Base-by-base conservation (phyloP, 2,888 invertebrate species). In the Orchesella flavescens region DNA sequence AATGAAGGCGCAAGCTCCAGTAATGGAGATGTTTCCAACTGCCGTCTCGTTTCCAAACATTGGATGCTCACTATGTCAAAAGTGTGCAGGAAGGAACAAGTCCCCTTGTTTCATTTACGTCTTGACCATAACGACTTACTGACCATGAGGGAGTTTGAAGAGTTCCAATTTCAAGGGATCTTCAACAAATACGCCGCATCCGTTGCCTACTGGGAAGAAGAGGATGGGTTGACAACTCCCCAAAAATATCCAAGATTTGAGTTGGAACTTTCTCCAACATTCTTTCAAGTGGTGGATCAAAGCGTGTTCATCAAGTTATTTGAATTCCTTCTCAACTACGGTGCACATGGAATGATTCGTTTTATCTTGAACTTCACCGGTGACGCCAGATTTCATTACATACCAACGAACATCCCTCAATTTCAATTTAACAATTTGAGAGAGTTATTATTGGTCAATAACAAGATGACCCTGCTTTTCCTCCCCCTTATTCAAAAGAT, bases 281-380 rank as follows among this genome's bases (percentile, higher is more conserved):
- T 76, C 19, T 76, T 76, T 24, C 9, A 17, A 17, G 49, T 76
- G 0, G 76, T 66, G 1, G 55, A 76, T 43, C 34, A 21, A 0
- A 10, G 24, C 13, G 76, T 66, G 0, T 76, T 66, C 21, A 12
- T 34, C 0, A 19, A 13, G 0, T 13, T 76, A 0, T 76, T 66
- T 21, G 17, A 34, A 0, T 76, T 76, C 21, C 55, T 76, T 10
- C 1, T n/a, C 15, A 19, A 66, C 17, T 55, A 55, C 19, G 76
- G 19, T 15, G 17, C 76, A 2, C n/a, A 53, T 2, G 49, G 55
- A 10, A 76, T 76, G 66, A 55, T 21, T 1, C 19, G 13, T 1
- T 76, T 76, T 21, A 76, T 19, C 12, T 76, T 76, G 19, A 34
- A 66, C n/a, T 66, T 76, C 34, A 49, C 49, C 63, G 66, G 34